Conservation (phyloP, 2,797 vertebrate species). For the Salarias fasciatus region DNA sequence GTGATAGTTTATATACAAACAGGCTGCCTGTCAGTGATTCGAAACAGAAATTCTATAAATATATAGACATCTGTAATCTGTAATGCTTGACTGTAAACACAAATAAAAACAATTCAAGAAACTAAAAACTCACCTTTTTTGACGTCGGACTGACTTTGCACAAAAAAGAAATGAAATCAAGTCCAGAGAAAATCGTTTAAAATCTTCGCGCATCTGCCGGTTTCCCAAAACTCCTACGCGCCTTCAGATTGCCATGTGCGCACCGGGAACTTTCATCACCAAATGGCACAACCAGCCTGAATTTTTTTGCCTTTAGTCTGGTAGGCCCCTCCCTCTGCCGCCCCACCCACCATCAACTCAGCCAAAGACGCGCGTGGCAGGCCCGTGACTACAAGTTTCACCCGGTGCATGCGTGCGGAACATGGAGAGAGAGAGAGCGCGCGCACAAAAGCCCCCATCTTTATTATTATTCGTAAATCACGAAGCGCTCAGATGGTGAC, state of each 20-base stretch:
- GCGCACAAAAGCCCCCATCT: no score
- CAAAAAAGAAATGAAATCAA: slow-evolving; percentile 18
- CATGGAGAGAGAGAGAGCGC: background rate
- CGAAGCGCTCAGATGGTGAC: background rate
- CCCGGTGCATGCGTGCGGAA: slow-evolving; percentile 33
- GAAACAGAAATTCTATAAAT: no score
- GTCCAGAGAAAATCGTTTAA: slow-evolving; percentile 34
- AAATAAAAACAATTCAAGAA: background rate
- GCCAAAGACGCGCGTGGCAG: slow-evolving; percentile 80
- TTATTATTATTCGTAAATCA: slow-evolving; percentile 25
- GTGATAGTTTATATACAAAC: no score
- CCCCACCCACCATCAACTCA: slow-evolving; percentile 67
- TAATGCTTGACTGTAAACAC: no score
- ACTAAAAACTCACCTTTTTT: slow-evolving; percentile 64
- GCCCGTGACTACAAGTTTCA: slow-evolving; percentile 81
- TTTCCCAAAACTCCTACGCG: slow-evolving; percentile 31
- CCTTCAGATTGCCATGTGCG: slow-evolving; percentile 68
- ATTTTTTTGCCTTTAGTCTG: slow-evolving; percentile 60
- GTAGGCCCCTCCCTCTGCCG: slow-evolving; percentile 74
- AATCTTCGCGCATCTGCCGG: slow-evolving; percentile 27
- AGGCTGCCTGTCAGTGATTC: no score
- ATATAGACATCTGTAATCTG: no score
- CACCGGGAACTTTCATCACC: slow-evolving; percentile 67
- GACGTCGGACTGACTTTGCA: slow-evolving; percentile 19
- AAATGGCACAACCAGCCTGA: slow-evolving; percentile 61